These are phyloP conservation scores for Astur gentilis DNA, from an alignment of 2,113 vertebrate genomes.

Conservation along the genomic window DNA sequence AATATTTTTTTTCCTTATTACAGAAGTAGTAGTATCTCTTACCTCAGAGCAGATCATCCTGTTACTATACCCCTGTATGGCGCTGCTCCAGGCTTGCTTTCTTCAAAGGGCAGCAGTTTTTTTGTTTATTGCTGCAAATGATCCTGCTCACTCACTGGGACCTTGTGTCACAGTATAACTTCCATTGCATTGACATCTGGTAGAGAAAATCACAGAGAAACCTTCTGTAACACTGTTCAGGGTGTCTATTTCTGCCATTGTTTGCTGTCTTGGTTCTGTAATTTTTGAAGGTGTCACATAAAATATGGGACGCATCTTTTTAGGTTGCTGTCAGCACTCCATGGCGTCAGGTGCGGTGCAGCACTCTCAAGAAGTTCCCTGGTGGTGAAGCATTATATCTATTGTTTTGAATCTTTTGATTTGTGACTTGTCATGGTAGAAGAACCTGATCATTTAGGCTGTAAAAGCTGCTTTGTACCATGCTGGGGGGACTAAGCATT, in stretches of 20 bases:
- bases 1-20: background rate
- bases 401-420: background rate
- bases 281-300: background rate
- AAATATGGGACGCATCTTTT: background rate
- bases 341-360: background rate
- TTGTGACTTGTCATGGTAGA: background rate
- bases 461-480: background rate
- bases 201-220: background rate
- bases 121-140: background rate
- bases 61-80: background rate
- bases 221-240: background rate
- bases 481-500: background rate
- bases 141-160: background rate
- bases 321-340: background rate
- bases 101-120: background rate
- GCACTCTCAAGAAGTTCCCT: background rate
- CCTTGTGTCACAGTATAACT: background rate
- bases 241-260: background rate
- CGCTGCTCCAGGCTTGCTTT: background rate
- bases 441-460: background rate
- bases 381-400: background rate
- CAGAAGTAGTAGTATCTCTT: background rate
- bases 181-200: background rate
- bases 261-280: background rate
- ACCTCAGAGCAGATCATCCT: background rate